Evolutionary conservation across 37 sponge, comb jelly and placozoan species (phyloP).

Genomic region (Haliclona indistincta): DNA sequence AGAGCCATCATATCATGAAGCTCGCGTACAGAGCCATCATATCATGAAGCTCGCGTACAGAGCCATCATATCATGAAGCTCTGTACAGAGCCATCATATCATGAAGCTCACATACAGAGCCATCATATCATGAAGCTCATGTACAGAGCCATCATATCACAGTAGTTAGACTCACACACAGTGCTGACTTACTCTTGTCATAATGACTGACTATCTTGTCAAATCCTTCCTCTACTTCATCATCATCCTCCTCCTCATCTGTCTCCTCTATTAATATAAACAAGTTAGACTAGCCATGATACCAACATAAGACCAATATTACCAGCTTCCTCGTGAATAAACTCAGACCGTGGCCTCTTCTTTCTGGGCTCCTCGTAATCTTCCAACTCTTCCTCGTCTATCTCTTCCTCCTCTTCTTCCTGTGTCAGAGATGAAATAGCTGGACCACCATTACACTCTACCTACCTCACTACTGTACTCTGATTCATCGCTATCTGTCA

Average conservation of each 20-base stretch:
- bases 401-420: conserved; percentile 57
- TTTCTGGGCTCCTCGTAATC: conserved; percentile 7
- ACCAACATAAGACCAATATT: no score
- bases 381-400: conserved; percentile 51
- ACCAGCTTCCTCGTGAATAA: conserved; percentile 67
- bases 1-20: no score
- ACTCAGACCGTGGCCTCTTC: conserved; percentile 69
- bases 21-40: no score
- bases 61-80: no score
- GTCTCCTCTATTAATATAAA: conserved; percentile 49
- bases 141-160: no score
- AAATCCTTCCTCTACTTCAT: conserved; percentile 47
- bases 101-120: no score
- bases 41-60: no score
- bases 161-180: background rate
- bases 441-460: background rate
- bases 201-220: background rate
- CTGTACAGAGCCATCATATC: no score
- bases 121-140: no score
- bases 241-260: conserved; percentile 70
- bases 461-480: background rate
- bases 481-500: conserved; percentile 11
- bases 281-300: no score
- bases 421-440: conserved; percentile 3
- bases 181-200: conserved; percentile 21